A percentile compares a stretch with the other conserved stretches of the same genome.
Conservation (phyloP, 2,888 invertebrate species). For the Willowsia nigromaculata region DNA sequence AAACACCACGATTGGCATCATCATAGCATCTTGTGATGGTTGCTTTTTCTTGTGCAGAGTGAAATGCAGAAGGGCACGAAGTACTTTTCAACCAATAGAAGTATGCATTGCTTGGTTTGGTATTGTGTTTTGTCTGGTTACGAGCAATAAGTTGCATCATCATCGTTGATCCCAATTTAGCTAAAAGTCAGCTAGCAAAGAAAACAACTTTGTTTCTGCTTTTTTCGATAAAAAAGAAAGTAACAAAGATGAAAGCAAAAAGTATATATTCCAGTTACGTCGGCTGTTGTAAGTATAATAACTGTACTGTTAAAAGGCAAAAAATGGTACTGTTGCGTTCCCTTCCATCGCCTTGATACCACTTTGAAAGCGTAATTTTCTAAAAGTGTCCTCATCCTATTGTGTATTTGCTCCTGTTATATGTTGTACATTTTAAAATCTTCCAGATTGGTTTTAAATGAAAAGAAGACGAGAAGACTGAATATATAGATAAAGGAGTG, state of each 20-base stretch:
- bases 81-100: neutral
- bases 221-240: neutral
- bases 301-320: neutral
- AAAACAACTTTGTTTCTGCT: constrained; percentile 25
- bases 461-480: neutral
- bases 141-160: neutral
- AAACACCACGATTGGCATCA: neutral
- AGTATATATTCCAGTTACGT: neutral
- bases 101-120: neutral
- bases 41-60: constrained; percentile 25
- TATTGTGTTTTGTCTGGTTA: neutral
- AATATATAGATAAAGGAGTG: neutral
- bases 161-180: constrained; percentile 62
- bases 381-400: neutral
- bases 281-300: neutral
- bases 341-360: neutral
- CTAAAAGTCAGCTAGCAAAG: constrained; percentile 55
- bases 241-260: neutral
- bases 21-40: neutral
- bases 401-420: neutral
- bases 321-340: neutral
- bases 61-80: constrained; percentile 17
- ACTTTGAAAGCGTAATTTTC: neutral
- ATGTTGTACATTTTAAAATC: neutral
- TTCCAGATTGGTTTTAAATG: neutral